Conservation (phyloP, 2,113 vertebrate genomes). For the Albula goreensis region DNA sequence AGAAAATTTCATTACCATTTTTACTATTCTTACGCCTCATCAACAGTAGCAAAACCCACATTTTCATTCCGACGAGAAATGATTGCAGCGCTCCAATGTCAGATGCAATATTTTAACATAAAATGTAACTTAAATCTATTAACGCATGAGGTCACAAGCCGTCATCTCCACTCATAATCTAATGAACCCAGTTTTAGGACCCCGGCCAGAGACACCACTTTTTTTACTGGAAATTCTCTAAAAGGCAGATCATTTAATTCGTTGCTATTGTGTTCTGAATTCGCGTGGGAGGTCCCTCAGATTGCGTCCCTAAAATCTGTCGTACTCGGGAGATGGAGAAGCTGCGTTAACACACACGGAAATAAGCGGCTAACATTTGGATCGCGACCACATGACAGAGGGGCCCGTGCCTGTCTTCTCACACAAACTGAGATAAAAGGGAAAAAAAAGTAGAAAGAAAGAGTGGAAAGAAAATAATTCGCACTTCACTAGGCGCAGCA, state of each 20-base stretch:
- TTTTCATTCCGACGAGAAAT: too few species aligned
- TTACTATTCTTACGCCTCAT: too few species aligned
- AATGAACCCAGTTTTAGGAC: constrained; percentile 32
- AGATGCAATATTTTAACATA: too few species aligned
- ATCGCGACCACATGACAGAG: constrained; percentile 28
- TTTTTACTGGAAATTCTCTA: constrained; percentile 40
- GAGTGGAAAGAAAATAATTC: background rate
- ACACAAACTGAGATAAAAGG: background rate
- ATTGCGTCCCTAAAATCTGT: constrained; percentile 7
- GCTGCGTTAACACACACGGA: constrained; percentile 33
- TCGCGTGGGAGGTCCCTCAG: constrained; percentile 32
- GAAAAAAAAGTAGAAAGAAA: background rate
- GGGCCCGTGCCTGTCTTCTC: too few species aligned
- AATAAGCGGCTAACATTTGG: constrained; percentile 35
- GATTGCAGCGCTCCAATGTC: too few species aligned
- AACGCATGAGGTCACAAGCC: too few species aligned
- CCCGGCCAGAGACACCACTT: constrained; percentile 34
- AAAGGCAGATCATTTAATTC: constrained; percentile 39
- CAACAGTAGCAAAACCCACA: too few species aligned
- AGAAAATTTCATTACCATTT: too few species aligned
- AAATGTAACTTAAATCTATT: too few species aligned
- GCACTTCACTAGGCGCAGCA: background rate
- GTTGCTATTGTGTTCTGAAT: constrained; percentile 18
- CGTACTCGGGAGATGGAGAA: constrained; percentile 17
- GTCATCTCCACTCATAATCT: constrained; percentile 35